These are phyloP conservation scores for Dryas iulia DNA, from an alignment of 1,140 invertebrate genomes.

Conservation along the genomic window DNA sequence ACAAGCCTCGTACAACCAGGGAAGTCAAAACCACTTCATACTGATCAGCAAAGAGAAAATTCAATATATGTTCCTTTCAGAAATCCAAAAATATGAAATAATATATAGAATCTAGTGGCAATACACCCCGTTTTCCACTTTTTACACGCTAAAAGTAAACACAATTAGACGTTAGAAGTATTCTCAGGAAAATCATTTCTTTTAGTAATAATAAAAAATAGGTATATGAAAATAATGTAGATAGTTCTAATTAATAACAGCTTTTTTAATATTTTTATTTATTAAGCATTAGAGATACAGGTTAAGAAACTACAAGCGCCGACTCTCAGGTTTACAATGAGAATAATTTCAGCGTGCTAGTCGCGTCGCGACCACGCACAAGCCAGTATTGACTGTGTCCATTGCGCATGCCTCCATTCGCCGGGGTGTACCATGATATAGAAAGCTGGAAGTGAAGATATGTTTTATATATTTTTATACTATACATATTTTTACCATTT, in stretches of 20 bases:
- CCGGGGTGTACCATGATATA: constrained; percentile 24
- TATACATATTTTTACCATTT: not conserved
- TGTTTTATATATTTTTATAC: not conserved
- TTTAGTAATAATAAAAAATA: no score
- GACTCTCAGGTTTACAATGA: constrained; percentile 18
- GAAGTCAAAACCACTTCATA: no score
- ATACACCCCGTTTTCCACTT: no score
- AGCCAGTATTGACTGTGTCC: constrained; percentile 60
- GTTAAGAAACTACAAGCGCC: not conserved
- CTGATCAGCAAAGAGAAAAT: no score
- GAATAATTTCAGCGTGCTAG: constrained; percentile 23
- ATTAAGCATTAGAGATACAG: not conserved
- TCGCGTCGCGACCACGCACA: constrained; percentile 19
- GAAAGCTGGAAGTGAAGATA: constrained; percentile 29
- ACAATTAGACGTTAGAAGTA: no score
- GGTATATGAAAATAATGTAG: no score
- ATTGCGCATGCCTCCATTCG: constrained; percentile 56
- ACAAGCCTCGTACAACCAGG: no score
- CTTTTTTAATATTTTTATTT: not conserved
- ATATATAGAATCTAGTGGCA: no score
- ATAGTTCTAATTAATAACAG: not conserved
- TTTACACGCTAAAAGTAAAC: no score
- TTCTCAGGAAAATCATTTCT: no score
- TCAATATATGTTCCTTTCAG: no score
- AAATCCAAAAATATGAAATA: no score